phyloP scores from a whole-genome alignment of 2,113 vertebrate genomes.

The Ivindomyrus marchei region DNA sequence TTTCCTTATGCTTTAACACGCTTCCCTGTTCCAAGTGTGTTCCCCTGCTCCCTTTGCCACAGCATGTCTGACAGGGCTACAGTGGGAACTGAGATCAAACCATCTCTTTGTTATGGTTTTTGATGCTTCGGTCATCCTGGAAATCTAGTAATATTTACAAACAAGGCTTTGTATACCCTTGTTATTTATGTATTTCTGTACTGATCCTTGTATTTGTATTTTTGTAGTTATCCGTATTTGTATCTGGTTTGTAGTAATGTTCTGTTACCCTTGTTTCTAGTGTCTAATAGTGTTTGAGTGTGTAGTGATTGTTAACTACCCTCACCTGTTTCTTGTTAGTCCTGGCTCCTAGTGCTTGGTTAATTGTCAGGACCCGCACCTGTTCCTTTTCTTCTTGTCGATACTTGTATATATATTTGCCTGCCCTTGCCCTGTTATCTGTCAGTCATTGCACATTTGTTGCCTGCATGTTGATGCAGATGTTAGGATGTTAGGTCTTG shows the following conservation, averaged over 20 bases:
- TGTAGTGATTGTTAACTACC: not conserved
- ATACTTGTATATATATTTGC: not conserved
- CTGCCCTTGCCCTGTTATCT: not conserved
- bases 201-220: not conserved
- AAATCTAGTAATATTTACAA: not conserved
- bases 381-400: not conserved
- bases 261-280: not conserved
- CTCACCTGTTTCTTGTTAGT: not conserved
- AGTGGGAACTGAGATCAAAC: not conserved
- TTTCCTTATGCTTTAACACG: not conserved
- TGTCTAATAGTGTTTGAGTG: not conserved
- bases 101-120: not conserved
- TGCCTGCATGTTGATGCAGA: not conserved
- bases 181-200: not conserved
- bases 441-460: not conserved
- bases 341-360: not conserved
- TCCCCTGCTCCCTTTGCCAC: not conserved
- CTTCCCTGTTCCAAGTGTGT: not conserved
- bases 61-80: not conserved
- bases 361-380: not conserved
- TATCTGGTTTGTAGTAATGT: not conserved
- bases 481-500: not conserved
- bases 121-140: not conserved
- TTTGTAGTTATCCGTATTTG: not conserved
- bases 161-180: not conserved